Evolutionary conservation across 2,888 invertebrate genomes (phyloP).

Genomic region (Parelbella ahira): DNA sequence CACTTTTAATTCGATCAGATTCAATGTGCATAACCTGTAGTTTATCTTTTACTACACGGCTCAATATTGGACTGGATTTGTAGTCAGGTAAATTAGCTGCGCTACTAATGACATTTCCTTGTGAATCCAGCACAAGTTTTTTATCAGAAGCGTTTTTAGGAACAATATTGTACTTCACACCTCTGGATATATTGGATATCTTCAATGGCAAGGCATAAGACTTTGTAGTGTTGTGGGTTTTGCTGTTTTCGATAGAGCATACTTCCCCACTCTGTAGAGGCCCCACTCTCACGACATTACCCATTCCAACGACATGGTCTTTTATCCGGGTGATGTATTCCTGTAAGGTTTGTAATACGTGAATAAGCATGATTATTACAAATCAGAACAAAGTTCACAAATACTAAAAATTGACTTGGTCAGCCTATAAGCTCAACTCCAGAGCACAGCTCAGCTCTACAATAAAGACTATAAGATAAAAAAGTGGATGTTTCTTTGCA

Average conservation of each 20-base stretch:
- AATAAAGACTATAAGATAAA: too few species aligned
- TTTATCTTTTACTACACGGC: constrained; percentile 71
- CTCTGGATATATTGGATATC: constrained; percentile 69
- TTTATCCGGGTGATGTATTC: constrained; percentile 81
- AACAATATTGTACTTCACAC: constrained; percentile 71
- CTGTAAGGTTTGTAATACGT: too few species aligned
- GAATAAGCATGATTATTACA: too few species aligned
- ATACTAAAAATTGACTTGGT: too few species aligned
- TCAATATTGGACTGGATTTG: constrained; percentile 70
- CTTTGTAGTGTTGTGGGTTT: constrained; percentile 60
- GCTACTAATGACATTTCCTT: constrained; percentile 73
- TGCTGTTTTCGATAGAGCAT: constrained; percentile 66
- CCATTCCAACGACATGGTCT: constrained; percentile 87
- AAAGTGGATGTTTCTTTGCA: too few species aligned
- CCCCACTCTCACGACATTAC: constrained; percentile 83
- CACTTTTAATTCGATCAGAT: constrained; percentile 80
- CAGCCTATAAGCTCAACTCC: too few species aligned
- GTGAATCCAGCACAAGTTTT: constrained; percentile 68
- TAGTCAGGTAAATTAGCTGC: constrained; percentile 73
- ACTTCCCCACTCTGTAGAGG: constrained; percentile 72
- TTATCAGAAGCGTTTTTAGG: constrained; percentile 76
- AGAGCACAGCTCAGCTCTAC: too few species aligned
- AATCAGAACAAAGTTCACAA: too few species aligned
- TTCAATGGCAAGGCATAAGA: constrained; percentile 73
- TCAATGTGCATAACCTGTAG: constrained; percentile 77